phyloP scores from a whole-genome alignment of 2,888 invertebrate genomes.

The Stramonita haemastoma region DNA sequence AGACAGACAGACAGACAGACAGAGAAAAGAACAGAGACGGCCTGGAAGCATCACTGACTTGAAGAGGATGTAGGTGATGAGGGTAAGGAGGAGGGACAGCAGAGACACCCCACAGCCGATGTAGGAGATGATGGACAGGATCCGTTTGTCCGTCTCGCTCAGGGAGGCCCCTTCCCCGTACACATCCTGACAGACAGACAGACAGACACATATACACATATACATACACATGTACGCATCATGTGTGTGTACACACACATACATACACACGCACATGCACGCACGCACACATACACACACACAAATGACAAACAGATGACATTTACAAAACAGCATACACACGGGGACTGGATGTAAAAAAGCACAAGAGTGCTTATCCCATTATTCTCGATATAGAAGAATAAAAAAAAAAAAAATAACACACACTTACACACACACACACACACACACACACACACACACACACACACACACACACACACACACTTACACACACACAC shows the following conservation, averaged over 20 bases:
- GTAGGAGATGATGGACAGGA: constrained; percentile 78
- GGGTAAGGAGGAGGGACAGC: constrained; percentile 77
- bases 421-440: not conserved
- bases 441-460: not conserved
- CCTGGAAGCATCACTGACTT: constrained; percentile 67
- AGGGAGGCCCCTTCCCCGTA: constrained; percentile 53
- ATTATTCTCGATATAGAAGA: too few relatives aligned
- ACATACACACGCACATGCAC: not conserved
- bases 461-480: constrained; percentile 1
- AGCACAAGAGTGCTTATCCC: too few relatives aligned
- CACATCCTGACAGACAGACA: constrained; percentile 60
- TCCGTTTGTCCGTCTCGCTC: constrained; percentile 62
- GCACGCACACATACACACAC: too few relatives aligned
- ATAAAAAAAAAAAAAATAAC: not conserved
- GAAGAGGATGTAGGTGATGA: constrained; percentile 79
- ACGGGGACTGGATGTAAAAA: too few relatives aligned
- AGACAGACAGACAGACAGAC: too few relatives aligned
- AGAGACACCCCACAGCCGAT: constrained; percentile 79
- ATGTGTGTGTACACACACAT: not conserved
- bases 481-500: constrained; percentile 16
- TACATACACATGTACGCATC: not conserved
- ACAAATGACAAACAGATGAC: too few relatives aligned
- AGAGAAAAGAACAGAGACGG: too few relatives aligned
- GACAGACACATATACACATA: constrained; percentile 35
- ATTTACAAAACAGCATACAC: too few relatives aligned